Evolutionary conservation across 2,113 vertebrate species (phyloP).

Genomic region (Marcusenius ussheri): DNA sequence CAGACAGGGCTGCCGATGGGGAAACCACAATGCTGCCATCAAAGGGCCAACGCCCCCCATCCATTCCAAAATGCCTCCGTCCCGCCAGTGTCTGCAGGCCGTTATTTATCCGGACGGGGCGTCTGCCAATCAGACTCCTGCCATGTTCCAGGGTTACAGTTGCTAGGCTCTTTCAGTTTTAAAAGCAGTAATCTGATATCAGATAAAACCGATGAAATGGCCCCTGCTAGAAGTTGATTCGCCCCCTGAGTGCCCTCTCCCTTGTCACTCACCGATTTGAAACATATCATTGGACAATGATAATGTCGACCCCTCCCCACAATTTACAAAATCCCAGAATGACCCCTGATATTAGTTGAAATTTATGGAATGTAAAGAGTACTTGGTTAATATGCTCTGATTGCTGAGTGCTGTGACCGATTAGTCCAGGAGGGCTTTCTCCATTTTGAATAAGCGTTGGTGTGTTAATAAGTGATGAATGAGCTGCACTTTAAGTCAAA

Average conservation of each 20-base stretch:
- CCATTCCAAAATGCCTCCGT: not conserved
- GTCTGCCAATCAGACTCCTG: not conserved
- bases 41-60: constrained; percentile 36
- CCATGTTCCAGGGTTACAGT: not conserved
- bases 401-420: not conserved
- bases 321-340: not conserved
- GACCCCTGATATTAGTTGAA: not conserved
- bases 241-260: not conserved
- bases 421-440: not conserved
- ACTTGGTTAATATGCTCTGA: not conserved
- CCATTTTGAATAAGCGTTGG: not conserved
- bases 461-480: not conserved
- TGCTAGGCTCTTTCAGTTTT: not conserved
- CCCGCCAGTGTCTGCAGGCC: not conserved
- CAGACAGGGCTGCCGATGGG: constrained; percentile 27
- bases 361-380: not conserved
- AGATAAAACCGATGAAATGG: not conserved
- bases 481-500: not conserved
- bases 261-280: not conserved
- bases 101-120: too few relatives aligned
- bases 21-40: constrained; percentile 51
- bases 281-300: not conserved
- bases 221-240: not conserved
- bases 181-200: not conserved
- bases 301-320: not conserved